These are phyloP conservation scores for Staurois parvus DNA, from an alignment of 2,797 vertebrate species.

Conservation along the genomic window DNA sequence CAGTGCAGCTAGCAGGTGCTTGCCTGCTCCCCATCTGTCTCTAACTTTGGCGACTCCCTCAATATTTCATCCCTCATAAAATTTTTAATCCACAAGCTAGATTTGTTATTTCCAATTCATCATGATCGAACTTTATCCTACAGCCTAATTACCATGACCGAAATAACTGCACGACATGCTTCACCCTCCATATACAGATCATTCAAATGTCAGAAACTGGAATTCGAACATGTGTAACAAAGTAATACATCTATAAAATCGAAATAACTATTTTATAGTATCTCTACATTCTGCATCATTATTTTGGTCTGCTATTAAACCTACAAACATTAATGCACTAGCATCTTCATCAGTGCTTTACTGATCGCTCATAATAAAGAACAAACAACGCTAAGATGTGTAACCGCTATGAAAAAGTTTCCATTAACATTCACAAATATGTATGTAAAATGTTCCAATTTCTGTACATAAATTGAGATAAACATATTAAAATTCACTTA, in stretches of 20 bases:
- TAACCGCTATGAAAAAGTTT: not conserved
- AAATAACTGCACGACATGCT: not conserved
- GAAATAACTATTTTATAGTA: conserved; percentile 4
- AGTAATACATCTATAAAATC: not conserved
- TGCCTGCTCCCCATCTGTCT: conserved; percentile 42
- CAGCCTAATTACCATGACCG: conserved; percentile 22
- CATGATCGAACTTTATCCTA: not conserved
- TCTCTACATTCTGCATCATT: not conserved
- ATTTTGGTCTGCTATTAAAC: not conserved
- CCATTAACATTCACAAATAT: not conserved
- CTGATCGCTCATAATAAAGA: not conserved
- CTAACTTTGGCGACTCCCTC: not conserved
- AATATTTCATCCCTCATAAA: conserved; percentile 54
- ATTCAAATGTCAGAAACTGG: not conserved
- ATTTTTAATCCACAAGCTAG: conserved; percentile 6
- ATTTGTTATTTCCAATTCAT: conserved; percentile 40
- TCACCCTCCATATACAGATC: conserved; percentile 10
- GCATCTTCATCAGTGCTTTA: not conserved
- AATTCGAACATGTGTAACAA: not conserved
- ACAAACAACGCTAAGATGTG: not conserved
- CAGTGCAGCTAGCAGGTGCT: conserved; percentile 37
- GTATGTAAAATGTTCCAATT: not conserved
- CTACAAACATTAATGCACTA: not conserved
- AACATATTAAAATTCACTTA: not conserved
- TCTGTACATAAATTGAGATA: not conserved